Percentiles rank a stretch among this genome's conserved stretches.
Conservation (phyloP, 2,888 invertebrate species). For the Drymonia ruficornis region DNA sequence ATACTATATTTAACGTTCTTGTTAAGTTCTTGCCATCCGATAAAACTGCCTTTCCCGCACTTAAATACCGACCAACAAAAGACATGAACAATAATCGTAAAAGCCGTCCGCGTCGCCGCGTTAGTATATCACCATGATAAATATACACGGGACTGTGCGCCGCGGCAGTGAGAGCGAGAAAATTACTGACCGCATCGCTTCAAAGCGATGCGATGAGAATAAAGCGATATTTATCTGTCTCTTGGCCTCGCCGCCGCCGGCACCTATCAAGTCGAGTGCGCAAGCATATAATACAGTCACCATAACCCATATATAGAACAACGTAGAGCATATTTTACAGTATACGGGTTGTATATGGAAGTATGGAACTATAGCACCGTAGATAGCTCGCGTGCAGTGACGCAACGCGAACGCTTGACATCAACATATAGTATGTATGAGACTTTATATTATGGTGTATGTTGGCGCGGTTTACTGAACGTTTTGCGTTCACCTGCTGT, state of each 20-base stretch:
- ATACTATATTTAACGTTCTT: too few species aligned
- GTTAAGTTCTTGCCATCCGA: too few species aligned
- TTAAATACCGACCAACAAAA: slow-evolving; percentile 31
- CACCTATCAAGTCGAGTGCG: slow-evolving; percentile 56
- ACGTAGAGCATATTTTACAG: slow-evolving; percentile 35
- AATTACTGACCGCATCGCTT: slow-evolving; percentile 61
- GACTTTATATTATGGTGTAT: slow-evolving; percentile 23
- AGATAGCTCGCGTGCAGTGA: slow-evolving; percentile 60
- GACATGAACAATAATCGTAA: slow-evolving; percentile 38
- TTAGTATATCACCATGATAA: slow-evolving; percentile 44
- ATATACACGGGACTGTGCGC: slow-evolving; percentile 38
- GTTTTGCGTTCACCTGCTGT: slow-evolving; percentile 18
- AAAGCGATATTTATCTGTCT: slow-evolving; percentile 69
- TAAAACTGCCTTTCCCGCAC: slow-evolving; percentile 12
- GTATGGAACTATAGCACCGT: slow-evolving; percentile 43
- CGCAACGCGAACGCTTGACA: slow-evolving; percentile 57
- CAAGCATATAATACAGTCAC: slow-evolving; percentile 28
- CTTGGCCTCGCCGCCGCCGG: slow-evolving; percentile 58
- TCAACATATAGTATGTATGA: slow-evolving; percentile 31
- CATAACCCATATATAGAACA: slow-evolving; percentile 20
- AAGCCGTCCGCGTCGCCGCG: slow-evolving; percentile 29
- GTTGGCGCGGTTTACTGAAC: slow-evolving; percentile 20
- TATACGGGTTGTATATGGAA: slow-evolving; percentile 13
- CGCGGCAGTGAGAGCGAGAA: slow-evolving; percentile 45
- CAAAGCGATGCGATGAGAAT: slow-evolving; percentile 64